Evolutionary conservation across 2,797 vertebrate genomes (phyloP).

Genomic region (Characodon lateralis): DNA sequence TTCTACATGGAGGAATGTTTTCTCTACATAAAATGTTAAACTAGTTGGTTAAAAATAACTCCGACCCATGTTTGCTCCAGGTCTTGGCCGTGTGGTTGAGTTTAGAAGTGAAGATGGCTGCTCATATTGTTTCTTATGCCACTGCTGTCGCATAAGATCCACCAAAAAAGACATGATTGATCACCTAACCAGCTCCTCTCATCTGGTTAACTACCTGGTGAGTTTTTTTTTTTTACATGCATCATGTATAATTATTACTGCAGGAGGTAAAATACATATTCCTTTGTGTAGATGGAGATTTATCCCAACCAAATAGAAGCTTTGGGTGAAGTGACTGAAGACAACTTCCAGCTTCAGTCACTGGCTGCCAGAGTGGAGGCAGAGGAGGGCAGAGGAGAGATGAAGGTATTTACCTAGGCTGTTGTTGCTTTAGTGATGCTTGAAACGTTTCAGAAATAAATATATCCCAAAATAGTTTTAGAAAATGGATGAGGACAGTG

Average conservation of each 20-base stretch:
- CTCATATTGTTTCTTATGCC: conserved; percentile 70
- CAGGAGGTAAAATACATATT: not conserved
- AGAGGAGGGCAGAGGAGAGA: conserved; percentile 60
- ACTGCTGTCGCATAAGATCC: conserved; percentile 70
- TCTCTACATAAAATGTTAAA: not conserved
- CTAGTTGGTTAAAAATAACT: not conserved
- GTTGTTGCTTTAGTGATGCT: not conserved
- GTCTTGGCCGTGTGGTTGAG: conserved; percentile 68
- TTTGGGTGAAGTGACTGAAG: conserved; percentile 23
- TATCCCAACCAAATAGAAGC: conserved; percentile 52
- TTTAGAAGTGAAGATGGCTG: conserved; percentile 60
- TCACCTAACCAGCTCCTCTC: conserved; percentile 66
- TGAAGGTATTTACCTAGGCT: conserved; percentile 52
- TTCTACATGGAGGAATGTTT: not conserved
- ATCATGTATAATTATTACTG: not conserved
- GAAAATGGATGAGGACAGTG: not conserved
- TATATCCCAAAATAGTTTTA: not conserved
- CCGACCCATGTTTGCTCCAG: conserved; percentile 46
- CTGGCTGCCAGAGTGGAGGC: conserved; percentile 61
- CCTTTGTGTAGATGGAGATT: conserved; percentile 65
- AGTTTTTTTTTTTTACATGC: conserved; percentile 30
- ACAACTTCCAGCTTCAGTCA: conserved; percentile 32
- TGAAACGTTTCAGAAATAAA: not conserved
- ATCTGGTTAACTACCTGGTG: conserved; percentile 72
- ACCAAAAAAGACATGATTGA: conserved; percentile 52